Evolutionary conservation across 64 coral and sea anemone species (phyloP).

Genomic region (Hydrozoanthus tunicans): DNA sequence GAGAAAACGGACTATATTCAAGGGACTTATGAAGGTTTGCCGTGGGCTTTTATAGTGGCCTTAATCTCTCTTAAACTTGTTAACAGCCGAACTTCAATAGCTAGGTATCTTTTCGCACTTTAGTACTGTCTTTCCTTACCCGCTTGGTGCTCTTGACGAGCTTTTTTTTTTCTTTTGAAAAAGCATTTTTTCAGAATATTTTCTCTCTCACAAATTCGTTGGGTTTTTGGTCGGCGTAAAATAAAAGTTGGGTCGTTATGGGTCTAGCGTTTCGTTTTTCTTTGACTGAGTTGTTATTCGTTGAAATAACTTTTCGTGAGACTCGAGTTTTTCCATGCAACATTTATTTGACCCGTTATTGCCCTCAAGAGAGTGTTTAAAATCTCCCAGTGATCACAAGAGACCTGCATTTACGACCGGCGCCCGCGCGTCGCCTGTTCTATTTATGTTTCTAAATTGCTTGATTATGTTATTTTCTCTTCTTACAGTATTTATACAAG

Average conservation of each 20-base stretch:
- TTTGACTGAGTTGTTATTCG: not conserved
- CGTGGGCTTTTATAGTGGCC: not conserved
- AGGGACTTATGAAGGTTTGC: not conserved
- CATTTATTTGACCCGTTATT: constrained; percentile 15
- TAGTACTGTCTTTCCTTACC: not conserved
- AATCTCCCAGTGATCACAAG: constrained; percentile 14
- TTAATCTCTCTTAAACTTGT: constrained; percentile 55
- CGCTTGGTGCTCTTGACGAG: not conserved
- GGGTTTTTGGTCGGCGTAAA: not conserved
- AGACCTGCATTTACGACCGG: constrained; percentile 36
- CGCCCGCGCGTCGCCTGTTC: constrained; percentile 48
- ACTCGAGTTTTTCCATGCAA: constrained; percentile 5
- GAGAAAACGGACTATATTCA: constrained; percentile 3
- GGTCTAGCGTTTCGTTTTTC: not conserved
- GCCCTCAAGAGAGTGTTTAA: constrained; percentile 38
- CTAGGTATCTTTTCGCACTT: constrained; percentile 56
- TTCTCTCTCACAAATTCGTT: not conserved
- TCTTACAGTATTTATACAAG: constrained; percentile 54
- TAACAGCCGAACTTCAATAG: constrained; percentile 40
- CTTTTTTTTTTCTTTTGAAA: not conserved
- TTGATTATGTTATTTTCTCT: constrained; percentile 59
- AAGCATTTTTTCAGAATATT: not conserved
- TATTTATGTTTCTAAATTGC: constrained; percentile 57
- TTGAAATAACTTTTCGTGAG: constrained; percentile 51
- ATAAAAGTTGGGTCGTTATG: not conserved